These are phyloP conservation scores for Pomatostomus ruficeps DNA, from an alignment of 2,113 vertebrate species.

Conservation along the genomic window DNA sequence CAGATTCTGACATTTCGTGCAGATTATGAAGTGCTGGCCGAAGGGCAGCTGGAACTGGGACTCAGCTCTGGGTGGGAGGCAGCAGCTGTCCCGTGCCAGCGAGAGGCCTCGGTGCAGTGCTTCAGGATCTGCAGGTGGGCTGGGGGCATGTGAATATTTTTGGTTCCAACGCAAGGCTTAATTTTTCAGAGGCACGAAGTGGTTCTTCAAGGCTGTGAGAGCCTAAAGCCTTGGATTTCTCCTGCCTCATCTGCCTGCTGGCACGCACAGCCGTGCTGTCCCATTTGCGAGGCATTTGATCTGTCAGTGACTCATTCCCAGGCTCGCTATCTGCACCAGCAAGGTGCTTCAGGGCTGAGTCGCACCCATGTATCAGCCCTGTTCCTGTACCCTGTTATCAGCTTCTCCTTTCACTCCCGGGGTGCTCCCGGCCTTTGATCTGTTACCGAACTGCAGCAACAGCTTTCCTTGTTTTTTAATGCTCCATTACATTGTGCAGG, in stretches of 20 bases:
- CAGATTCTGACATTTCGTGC: background rate
- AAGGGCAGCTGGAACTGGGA: background rate
- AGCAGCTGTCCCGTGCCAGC: background rate
- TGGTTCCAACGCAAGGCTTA: background rate
- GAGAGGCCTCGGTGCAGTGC: background rate
- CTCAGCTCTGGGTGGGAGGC: background rate
- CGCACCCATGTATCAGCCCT: background rate
- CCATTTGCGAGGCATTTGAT: background rate
- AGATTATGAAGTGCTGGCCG: background rate
- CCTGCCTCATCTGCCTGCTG: background rate
- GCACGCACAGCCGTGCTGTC: background rate
- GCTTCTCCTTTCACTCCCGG: background rate
- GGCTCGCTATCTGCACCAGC: background rate
- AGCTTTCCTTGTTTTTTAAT: background rate
- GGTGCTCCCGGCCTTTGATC: conserved; percentile 37
- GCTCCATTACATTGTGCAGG: background rate
- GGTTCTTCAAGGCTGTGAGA: background rate
- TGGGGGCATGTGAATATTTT: background rate
- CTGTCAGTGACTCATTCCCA: background rate
- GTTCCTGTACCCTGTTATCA: background rate
- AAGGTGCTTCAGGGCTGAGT: background rate
- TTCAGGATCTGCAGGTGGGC: background rate
- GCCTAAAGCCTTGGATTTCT: conserved; percentile 25
- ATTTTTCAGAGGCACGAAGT: background rate
- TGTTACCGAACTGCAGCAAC: background rate